phyloP scores from a whole-genome alignment of 2,888 invertebrate genomes.

The Andrena praecox region DNA sequence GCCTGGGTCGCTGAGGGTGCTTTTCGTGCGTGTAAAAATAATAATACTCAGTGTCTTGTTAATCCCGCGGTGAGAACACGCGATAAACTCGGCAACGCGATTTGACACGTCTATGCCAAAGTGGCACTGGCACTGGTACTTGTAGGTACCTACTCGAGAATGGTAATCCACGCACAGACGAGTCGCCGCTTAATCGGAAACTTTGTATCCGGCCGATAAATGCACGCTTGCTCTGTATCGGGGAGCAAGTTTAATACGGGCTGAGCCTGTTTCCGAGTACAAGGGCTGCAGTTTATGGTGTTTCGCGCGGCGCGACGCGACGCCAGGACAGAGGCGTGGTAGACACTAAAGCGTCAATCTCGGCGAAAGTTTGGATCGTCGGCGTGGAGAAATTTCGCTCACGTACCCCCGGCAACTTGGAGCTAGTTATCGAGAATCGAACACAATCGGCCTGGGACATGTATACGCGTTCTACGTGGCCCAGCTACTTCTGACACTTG shows the following conservation, averaged over 20 bases:
- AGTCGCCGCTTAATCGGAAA: conserved; percentile 37
- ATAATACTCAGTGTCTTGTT: neutral
- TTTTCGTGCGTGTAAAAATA: neutral
- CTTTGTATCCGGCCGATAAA: conserved; percentile 41
- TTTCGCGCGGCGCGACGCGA: conserved; percentile 7
- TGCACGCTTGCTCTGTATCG: conserved; percentile 15
- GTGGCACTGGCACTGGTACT: neutral
- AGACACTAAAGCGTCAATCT: conserved; percentile 66
- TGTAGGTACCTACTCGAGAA: conserved; percentile 12
- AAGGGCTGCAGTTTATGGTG: conserved; percentile 57
- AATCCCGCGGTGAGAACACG: neutral
- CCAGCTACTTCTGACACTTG: conserved; percentile 45
- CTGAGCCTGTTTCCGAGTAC: conserved; percentile 46
- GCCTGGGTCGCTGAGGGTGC: conserved; percentile 4
- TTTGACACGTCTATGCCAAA: no score
- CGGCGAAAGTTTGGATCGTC: conserved; percentile 61
- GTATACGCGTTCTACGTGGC: conserved; percentile 33
- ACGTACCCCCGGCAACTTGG: conserved; percentile 58
- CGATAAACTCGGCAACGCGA: no score
- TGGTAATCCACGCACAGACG: conserved; percentile 31
- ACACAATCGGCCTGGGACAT: conserved; percentile 58
- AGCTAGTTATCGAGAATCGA: conserved; percentile 68
- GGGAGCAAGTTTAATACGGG: conserved; percentile 56
- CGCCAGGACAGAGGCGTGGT: conserved; percentile 16
- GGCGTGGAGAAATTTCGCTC: conserved; percentile 65